Percentiles rank a stretch among this genome's conserved stretches.
These are phyloP conservation scores for Triops longicaudatus DNA, from an alignment of 1,140 invertebrate species.

Conservation along the genomic window DNA sequence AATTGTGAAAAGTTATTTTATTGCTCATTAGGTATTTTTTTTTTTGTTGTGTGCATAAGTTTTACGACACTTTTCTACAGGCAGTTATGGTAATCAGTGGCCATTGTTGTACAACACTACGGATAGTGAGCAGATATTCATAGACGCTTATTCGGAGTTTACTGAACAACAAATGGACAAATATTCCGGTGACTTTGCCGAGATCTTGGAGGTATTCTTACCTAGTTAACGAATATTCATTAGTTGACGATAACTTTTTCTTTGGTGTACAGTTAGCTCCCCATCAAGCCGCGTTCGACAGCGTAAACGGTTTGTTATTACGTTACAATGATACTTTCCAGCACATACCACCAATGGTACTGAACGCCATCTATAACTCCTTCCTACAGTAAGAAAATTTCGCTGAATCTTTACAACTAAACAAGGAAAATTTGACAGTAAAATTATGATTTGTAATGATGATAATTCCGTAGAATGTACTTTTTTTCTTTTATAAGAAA, in stretches of 20 bases:
- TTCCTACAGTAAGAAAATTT: slow-evolving; percentile 51
- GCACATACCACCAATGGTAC: slow-evolving; percentile 64
- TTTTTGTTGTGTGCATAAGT: too few relatives aligned
- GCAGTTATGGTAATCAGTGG: background rate
- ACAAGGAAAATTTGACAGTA: too few relatives aligned
- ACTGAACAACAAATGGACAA: slow-evolving; percentile 35
- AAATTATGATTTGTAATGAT: too few relatives aligned
- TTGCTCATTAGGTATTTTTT: too few relatives aligned
- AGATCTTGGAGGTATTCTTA: slow-evolving; percentile 28
- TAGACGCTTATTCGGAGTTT: slow-evolving; percentile 34
- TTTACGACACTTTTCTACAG: background rate
- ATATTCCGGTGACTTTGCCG: slow-evolving; percentile 30
- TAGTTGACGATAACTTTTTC: too few relatives aligned
- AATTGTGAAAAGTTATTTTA: too few relatives aligned
- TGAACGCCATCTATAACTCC: slow-evolving; percentile 64
- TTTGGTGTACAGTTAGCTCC: slow-evolving; percentile 31
- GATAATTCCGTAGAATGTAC: too few relatives aligned
- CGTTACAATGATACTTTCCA: slow-evolving; percentile 66
- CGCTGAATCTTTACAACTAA: too few relatives aligned
- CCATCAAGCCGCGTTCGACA: slow-evolving; percentile 55
- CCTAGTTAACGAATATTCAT: background rate
- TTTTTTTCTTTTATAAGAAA: too few relatives aligned
- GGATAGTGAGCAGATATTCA: slow-evolving; percentile 50
- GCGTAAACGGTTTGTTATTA: slow-evolving; percentile 37
- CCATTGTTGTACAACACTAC: slow-evolving; percentile 44